These are phyloP conservation scores for Miniopterus natalensis DNA, from an alignment of 2,113 vertebrate species.

Conservation along the genomic window DNA sequence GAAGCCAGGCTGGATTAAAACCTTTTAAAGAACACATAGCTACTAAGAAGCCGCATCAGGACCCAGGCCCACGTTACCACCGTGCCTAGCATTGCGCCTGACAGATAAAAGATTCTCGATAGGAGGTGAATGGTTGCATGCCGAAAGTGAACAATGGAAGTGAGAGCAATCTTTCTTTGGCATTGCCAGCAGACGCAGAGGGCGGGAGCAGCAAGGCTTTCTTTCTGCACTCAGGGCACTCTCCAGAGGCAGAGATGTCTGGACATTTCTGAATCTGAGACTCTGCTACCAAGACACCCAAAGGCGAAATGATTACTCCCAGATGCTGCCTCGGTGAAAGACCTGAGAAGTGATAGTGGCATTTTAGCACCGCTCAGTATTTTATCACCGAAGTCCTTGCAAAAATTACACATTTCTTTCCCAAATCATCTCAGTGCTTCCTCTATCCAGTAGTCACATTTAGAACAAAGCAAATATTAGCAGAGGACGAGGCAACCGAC, in stretches of 20 bases:
- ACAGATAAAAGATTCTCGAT: neutral
- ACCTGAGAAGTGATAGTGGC: neutral
- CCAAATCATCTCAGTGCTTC: neutral
- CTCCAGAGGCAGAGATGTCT: neutral
- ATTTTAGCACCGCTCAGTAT: neutral
- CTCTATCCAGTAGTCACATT: neutral
- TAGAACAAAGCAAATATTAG: conserved; percentile 65
- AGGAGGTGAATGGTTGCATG: neutral
- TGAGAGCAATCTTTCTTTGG: neutral
- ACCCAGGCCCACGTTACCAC: neutral
- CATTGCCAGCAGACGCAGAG: neutral
- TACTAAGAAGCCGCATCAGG: neutral
- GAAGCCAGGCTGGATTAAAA: neutral
- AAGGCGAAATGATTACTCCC: neutral
- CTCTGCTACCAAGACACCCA: neutral
- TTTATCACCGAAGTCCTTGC: conserved; percentile 4
- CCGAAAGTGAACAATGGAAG: neutral
- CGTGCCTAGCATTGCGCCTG: neutral
- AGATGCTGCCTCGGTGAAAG: neutral
- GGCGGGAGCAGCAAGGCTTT: neutral
- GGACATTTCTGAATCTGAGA: neutral
- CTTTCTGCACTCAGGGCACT: neutral
- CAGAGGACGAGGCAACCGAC: conserved; percentile 15
- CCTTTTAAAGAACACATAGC: neutral
- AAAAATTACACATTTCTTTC: neutral